Evolutionary conservation across 2,888 invertebrate genomes (phyloP).

Genomic region (Agonopterix alstromeriana): DNA sequence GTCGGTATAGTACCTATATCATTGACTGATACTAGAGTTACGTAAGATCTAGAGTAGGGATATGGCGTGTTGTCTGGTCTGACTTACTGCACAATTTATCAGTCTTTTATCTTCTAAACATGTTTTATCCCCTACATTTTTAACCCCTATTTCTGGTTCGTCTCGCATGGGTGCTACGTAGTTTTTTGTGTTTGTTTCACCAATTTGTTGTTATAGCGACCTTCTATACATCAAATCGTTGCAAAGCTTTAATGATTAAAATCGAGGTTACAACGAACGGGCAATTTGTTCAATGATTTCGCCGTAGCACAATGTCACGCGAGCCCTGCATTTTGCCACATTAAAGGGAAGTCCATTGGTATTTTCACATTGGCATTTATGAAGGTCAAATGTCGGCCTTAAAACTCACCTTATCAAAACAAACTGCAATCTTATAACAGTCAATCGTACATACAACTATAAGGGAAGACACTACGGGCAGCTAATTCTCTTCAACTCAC

Average conservation of each 20-base stretch:
- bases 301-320: conserved; percentile 37
- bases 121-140: no score
- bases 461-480: conserved; percentile 60
- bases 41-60: no score
- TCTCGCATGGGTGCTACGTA: no score
- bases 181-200: conserved; percentile 5
- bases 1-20: no score
- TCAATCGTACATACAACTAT: conserved; percentile 29
- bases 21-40: no score
- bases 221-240: conserved; percentile 19
- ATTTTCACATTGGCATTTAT: conserved; percentile 30
- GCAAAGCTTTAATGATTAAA: conserved; percentile 12
- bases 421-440: conserved; percentile 33
- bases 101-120: no score
- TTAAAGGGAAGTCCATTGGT: conserved; percentile 24
- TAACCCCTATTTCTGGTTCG: no score
- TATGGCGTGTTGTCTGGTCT: no score
- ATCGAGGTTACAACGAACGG: conserved; percentile 3
- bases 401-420: conserved; percentile 68
- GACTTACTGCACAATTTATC: no score
- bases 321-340: conserved; percentile 36
- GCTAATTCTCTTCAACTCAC: conserved; percentile 19
- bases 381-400: conserved; percentile 61
- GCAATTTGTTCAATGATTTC: conserved; percentile 46
- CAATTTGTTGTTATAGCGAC: conserved; percentile 9